Percentiles rank a stretch among this genome's conserved stretches.
These are phyloP conservation scores for Mormyrus lacerda DNA, from an alignment of 2,113 vertebrate species.

Conservation along the genomic window DNA sequence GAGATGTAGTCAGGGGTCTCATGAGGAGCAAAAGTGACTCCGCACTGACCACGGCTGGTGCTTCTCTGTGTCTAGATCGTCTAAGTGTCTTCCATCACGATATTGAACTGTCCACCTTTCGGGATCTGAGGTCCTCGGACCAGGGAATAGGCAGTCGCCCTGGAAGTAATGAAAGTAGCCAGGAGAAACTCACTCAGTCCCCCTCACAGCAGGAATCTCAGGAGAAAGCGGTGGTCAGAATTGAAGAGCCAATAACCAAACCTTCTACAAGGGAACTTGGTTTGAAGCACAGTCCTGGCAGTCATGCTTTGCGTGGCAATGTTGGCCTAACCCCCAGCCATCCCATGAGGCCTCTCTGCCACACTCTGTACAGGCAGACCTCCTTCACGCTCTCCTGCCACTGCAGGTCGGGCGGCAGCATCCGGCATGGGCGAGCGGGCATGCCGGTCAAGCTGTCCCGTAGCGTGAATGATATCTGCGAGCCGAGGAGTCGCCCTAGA, in stretches of 20 bases:
- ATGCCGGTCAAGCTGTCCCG: slow-evolving; percentile 83
- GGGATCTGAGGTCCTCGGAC: slow-evolving; percentile 66
- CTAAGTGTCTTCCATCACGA: slow-evolving; percentile 76
- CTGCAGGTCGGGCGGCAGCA: slow-evolving; percentile 78
- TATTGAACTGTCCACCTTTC: slow-evolving; percentile 87
- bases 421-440: slow-evolving; percentile 63
- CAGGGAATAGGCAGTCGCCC: slow-evolving; percentile 63
- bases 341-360: slow-evolving; percentile 64
- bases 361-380: slow-evolving; percentile 84
- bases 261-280: slow-evolving; percentile 39
- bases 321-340: slow-evolving; percentile 28
- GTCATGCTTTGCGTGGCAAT: background rate
- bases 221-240: slow-evolving; percentile 75
- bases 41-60: slow-evolving; percentile 78
- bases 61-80: slow-evolving; percentile 62
- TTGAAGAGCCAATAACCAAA: slow-evolving; percentile 62
- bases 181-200: slow-evolving; percentile 59
- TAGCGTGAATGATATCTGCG: slow-evolving; percentile 94
- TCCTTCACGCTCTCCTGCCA: slow-evolving; percentile 95
- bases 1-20: slow-evolving; percentile 72
- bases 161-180: slow-evolving; percentile 65
- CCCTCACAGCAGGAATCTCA: slow-evolving; percentile 53
- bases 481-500: slow-evolving; percentile 74
- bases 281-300: background rate
- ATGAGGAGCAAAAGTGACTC: slow-evolving; percentile 92